Evolutionary conservation across 2,888 invertebrate genomes (phyloP).

Genomic region (Diogma glabrata): DNA sequence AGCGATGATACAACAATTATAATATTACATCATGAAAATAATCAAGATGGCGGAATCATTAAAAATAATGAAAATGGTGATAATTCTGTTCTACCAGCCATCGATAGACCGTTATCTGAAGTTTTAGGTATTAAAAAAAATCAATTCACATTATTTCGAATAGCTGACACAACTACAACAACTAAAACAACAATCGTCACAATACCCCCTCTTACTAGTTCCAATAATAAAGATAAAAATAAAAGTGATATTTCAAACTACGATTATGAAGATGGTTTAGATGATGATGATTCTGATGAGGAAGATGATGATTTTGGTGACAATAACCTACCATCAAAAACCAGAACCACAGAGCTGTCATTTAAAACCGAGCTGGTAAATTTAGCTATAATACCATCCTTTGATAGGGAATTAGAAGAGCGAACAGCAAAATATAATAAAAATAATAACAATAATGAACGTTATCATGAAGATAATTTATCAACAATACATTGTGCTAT

Average conservation of each 20-base stretch:
- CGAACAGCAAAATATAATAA: conserved; percentile 2
- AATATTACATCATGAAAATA: not conserved
- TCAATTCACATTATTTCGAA: conserved; percentile 35
- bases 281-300: conserved; percentile 28
- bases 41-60: not conserved
- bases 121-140: conserved; percentile 37
- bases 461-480: conserved; percentile 17
- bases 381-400: conserved; percentile 36
- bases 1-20: conserved; percentile 4
- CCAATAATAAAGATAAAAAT: not conserved
- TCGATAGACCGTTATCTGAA: conserved; percentile 36
- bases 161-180: conserved; percentile 27
- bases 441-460: conserved; percentile 5
- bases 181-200: conserved; percentile 19
- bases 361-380: conserved; percentile 36
- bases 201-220: not conserved
- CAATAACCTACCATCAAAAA: conserved; percentile 3
- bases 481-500: conserved; percentile 37
- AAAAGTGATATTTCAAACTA: conserved; percentile 30
- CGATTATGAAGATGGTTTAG: conserved; percentile 33
- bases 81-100: conserved; percentile 35
- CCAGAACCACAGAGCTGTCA: conserved; percentile 22
- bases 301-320: conserved; percentile 23
- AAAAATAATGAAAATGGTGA: conserved; percentile 17
- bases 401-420: conserved; percentile 33